Percentiles rank a stretch among this genome's conserved stretches.
phyloP scores from a whole-genome alignment of 2,113 vertebrate genomes.

The Phodopus roborovskii region DNA sequence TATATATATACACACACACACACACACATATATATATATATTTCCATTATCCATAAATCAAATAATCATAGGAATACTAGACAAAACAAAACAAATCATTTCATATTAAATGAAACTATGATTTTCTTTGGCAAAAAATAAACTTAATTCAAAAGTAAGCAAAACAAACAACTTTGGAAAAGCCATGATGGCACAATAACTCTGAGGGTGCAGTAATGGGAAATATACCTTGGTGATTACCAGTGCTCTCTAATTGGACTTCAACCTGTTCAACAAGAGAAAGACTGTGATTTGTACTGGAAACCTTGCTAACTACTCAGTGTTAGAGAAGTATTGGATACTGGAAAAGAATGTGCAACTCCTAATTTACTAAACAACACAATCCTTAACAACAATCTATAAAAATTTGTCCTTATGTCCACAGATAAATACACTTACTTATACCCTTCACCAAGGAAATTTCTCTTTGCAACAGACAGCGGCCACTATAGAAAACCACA shows the following conservation, averaged over 20 bases:
- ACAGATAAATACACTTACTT: neutral
- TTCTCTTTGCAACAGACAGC: neutral
- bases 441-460: neutral
- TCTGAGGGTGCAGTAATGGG: neutral
- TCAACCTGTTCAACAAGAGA: neutral
- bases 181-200: neutral
- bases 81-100: neutral
- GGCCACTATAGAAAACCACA: neutral
- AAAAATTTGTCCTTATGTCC: neutral
- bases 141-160: neutral
- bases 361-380: neutral
- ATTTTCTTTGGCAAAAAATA: neutral
- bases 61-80: conserved; percentile 2
- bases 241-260: neutral
- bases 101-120: neutral
- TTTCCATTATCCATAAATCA: conserved; percentile 14
- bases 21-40: neutral
- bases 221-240: neutral
- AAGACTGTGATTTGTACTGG: neutral
- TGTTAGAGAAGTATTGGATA: neutral
- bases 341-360: too few relatives aligned
- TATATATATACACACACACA: too few relatives aligned
- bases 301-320: neutral
- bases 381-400: neutral
- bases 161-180: neutral